Percentiles rank a stretch among this genome's conserved stretches.
Conservation (phyloP, 64 coral and sea anemone species). For the Platygyra sinensis region DNA sequence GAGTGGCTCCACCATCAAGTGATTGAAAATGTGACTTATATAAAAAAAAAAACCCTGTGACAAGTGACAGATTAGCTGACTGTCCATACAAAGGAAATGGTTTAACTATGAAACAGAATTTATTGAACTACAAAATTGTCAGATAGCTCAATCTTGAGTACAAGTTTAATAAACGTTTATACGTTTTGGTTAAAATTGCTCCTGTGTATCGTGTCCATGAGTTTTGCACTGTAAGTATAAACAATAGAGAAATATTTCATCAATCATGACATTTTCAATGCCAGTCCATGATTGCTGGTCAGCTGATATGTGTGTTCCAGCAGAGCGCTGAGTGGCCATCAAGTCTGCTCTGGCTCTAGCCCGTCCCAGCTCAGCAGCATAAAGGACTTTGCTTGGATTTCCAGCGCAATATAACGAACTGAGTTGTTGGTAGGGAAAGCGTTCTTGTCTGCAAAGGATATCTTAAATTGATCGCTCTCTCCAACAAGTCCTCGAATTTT, state of each 20-base stretch:
- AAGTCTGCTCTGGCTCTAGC: too few species aligned
- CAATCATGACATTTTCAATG: too few species aligned
- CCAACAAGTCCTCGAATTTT: background rate
- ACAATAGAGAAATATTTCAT: too few species aligned
- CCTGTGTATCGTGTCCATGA: background rate
- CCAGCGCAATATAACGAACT: too few species aligned
- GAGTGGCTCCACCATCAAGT: background rate
- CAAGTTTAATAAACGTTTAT: conserved; percentile 35
- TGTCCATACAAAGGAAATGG: background rate
- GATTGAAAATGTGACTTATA: background rate
- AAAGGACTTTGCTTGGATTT: too few species aligned
- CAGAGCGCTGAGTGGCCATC: too few species aligned
- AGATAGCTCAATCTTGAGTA: conserved; percentile 12
- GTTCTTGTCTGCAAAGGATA: too few species aligned
- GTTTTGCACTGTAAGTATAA: background rate
- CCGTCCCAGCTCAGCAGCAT: too few species aligned
- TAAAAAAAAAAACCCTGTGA: background rate
- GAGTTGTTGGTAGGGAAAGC: too few species aligned
- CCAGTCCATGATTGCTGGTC: too few species aligned
- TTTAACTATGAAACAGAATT: background rate
- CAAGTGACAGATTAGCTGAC: background rate
- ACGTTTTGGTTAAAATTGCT: conserved; percentile 2
- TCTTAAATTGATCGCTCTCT: background rate
- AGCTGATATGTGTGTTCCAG: too few species aligned
- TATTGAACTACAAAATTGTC: conserved; percentile 5